Conservation (phyloP, 2,797 vertebrate genomes). For the Muscicapa striata region DNA sequence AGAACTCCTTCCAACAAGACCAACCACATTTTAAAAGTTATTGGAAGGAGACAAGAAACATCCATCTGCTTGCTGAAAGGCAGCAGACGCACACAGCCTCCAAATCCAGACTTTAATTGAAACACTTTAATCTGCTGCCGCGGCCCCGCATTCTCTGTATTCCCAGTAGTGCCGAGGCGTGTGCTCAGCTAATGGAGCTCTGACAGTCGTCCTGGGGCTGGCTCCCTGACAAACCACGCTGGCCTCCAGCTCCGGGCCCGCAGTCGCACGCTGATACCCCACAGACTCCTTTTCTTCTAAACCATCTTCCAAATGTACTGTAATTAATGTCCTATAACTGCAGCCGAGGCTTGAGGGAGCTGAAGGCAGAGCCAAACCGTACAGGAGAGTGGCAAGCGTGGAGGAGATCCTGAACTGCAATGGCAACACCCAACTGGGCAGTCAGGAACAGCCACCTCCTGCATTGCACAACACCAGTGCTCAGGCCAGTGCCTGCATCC, state of each 20-base stretch:
- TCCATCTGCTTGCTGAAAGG: constrained; percentile 46
- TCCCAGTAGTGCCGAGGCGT: constrained; percentile 28
- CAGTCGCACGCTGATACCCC: not conserved
- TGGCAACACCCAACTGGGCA: rapidly evolving
- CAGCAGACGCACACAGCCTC: constrained; percentile 16
- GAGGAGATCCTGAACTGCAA: not conserved
- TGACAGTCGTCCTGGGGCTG: constrained; percentile 21
- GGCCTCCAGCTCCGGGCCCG: constrained; percentile 2
- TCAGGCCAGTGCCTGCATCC: not conserved
- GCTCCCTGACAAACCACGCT: constrained; percentile 49
- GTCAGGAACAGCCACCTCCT: not conserved
- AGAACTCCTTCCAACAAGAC: not conserved
- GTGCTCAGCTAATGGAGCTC: constrained; percentile 3
- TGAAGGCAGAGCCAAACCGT: not conserved
- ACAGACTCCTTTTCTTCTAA: constrained; percentile 31
- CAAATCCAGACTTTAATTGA: constrained; percentile 33
- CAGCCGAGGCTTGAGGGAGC: not conserved
- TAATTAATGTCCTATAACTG: constrained; percentile 14
- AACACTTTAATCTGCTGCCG: not conserved
- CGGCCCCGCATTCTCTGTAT: constrained; percentile 25
- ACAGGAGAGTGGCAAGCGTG: rapidly evolving
- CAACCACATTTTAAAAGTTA: not conserved
- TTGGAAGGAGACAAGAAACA: not conserved
- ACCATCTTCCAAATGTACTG: not conserved
- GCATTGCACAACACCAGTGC: rapidly evolving